Evolutionary conservation across 2,797 vertebrate species (phyloP).

Genomic region (Cynopterus sphinx): DNA sequence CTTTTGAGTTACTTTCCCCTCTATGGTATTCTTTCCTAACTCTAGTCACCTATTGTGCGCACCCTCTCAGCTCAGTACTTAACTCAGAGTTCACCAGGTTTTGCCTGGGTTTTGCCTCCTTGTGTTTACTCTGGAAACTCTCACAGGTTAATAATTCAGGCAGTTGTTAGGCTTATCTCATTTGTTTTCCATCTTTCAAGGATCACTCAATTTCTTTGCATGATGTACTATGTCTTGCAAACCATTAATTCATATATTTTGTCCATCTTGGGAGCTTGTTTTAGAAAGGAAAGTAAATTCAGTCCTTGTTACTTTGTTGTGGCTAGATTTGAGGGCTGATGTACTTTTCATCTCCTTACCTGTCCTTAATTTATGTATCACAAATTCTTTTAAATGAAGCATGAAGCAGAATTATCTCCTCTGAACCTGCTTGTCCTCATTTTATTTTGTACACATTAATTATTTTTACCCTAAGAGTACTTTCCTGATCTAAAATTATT

Average conservation of each 20-base stretch:
- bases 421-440: slow-evolving; percentile 49
- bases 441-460: slow-evolving; percentile 44
- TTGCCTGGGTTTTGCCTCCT: background rate
- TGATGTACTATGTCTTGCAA: background rate
- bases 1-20: background rate
- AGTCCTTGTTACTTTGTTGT: slow-evolving; percentile 5
- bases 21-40: background rate
- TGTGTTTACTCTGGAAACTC: background rate
- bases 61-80: background rate
- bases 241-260: slow-evolving; percentile 6
- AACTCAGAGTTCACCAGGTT: background rate
- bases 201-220: background rate
- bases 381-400: background rate
- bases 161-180: background rate
- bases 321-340: background rate
- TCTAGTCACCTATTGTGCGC: background rate
- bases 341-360: background rate
- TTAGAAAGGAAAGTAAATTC: background rate
- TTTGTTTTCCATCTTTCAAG: slow-evolving; percentile 16
- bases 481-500: slow-evolving; percentile 65
- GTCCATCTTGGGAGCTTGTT: background rate
- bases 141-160: background rate
- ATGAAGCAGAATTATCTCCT: background rate
- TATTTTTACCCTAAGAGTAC: slow-evolving; percentile 45
- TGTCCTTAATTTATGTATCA: slow-evolving; percentile 34